Percentiles rank a stretch among this genome's conserved stretches.
These are phyloP conservation scores for Ploceus nigricollis DNA, from an alignment of 2,113 vertebrate species.

Conservation along the genomic window DNA sequence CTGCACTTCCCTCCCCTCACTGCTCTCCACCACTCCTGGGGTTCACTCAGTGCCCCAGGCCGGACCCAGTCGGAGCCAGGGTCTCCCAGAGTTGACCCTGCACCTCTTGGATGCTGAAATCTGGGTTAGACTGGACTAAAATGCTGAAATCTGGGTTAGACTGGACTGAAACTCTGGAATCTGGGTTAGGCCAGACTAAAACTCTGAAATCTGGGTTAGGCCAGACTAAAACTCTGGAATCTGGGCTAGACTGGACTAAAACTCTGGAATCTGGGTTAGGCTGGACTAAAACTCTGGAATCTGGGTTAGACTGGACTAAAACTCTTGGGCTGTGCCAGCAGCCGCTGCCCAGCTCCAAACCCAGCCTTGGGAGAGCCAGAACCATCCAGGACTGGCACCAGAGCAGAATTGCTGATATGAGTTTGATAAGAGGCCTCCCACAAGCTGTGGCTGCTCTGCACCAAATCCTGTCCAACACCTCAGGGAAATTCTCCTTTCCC, in stretches of 20 bases:
- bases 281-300: background rate
- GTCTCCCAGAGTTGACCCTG: background rate
- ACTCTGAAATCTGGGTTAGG: too few relatives aligned
- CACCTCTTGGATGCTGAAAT: background rate
- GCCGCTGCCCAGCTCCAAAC: background rate
- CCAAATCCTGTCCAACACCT: background rate
- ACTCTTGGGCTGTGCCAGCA: background rate
- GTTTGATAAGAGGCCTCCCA: background rate
- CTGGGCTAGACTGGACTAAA: too few relatives aligned
- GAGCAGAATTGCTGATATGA: background rate
- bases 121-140: accelerated
- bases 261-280: background rate
- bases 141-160: too few relatives aligned
- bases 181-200: too few relatives aligned
- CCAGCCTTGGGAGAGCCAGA: background rate
- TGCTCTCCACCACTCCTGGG: background rate
- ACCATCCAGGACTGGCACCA: background rate
- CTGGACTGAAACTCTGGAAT: too few relatives aligned
- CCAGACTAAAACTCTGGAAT: too few relatives aligned
- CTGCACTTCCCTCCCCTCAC: background rate
- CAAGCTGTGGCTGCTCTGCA: background rate
- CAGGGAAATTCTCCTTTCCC: background rate
- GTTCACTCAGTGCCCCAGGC: background rate
- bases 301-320: accelerated
- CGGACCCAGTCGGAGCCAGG: accelerated